Evolutionary conservation across 1,140 invertebrate genomes (phyloP).

Genomic region (Leptinotarsa undecemlineata): DNA sequence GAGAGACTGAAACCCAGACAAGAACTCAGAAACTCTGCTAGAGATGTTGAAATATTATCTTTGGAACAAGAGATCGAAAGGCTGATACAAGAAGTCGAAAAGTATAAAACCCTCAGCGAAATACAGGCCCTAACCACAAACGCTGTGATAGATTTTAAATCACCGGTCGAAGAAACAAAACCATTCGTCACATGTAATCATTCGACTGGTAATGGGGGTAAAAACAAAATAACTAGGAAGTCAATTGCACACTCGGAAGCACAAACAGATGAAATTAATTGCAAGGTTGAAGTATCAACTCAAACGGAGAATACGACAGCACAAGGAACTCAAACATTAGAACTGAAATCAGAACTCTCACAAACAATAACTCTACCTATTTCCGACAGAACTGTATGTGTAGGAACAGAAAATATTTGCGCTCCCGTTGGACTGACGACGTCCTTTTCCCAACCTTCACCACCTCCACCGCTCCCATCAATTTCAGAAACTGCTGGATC

Average conservation of each 20-base stretch:
- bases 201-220: constrained; percentile 50
- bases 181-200: constrained; percentile 54
- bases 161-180: constrained; percentile 53
- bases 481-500: constrained; percentile 40
- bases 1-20: constrained; percentile 17
- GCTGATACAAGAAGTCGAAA: constrained; percentile 60
- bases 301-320: constrained; percentile 18
- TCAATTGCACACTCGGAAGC: constrained; percentile 8
- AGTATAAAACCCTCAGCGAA: constrained; percentile 59
- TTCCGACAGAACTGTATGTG: too few species aligned
- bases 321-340: not conserved
- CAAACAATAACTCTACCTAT: not conserved
- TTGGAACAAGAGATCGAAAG: constrained; percentile 58
- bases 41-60: constrained; percentile 50
- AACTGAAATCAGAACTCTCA: not conserved
- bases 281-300: constrained; percentile 27
- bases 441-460: constrained; percentile 32
- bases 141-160: constrained; percentile 57
- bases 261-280: constrained; percentile 23
- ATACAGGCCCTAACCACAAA: constrained; percentile 60
- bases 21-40: constrained; percentile 47
- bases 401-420: too few species aligned
- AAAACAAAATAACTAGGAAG: not conserved
- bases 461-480: constrained; percentile 49
- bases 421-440: not conserved